Evolutionary conservation across 2,888 invertebrate genomes (phyloP).

Genomic region (Smittia sp.): DNA sequence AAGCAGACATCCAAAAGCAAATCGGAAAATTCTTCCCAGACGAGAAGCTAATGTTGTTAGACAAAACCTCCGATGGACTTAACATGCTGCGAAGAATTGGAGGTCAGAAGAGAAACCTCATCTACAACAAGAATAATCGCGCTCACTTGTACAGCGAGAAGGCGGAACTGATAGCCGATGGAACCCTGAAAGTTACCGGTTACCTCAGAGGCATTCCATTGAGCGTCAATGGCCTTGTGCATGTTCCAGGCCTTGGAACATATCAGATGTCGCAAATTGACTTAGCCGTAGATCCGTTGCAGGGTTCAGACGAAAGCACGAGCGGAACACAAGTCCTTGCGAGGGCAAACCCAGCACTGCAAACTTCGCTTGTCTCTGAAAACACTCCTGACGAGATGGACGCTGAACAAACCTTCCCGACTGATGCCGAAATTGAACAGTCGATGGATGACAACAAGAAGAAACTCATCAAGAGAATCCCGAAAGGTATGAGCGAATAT

Average conservation of each 20-base stretch:
- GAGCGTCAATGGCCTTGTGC: slow-evolving; percentile 83
- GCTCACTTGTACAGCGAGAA: slow-evolving; percentile 83
- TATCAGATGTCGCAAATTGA: slow-evolving; percentile 86
- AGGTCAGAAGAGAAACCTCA: slow-evolving; percentile 72
- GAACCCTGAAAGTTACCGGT: slow-evolving; percentile 78
- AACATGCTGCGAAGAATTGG: slow-evolving; percentile 73
- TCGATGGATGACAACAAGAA: slow-evolving; percentile 60
- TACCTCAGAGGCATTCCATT: slow-evolving; percentile 80
- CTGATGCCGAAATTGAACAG: slow-evolving; percentile 80
- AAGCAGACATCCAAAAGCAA: slow-evolving; percentile 51
- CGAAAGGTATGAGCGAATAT: slow-evolving; percentile 95
- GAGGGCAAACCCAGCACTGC: slow-evolving; percentile 64
- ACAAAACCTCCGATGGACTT: slow-evolving; percentile 71
- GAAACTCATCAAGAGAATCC: slow-evolving; percentile 75
- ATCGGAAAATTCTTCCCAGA: slow-evolving; percentile 74
- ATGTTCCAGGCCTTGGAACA: slow-evolving; percentile 89
- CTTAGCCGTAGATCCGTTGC: slow-evolving; percentile 67
- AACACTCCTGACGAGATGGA: slow-evolving; percentile 87
- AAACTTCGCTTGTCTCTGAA: slow-evolving; percentile 74
- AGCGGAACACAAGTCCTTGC: slow-evolving; percentile 48
- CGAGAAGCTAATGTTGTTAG: slow-evolving; percentile 76
- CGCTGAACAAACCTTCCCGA: slow-evolving; percentile 96
- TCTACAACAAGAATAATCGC: slow-evolving; percentile 74
- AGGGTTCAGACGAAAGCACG: slow-evolving; percentile 52
- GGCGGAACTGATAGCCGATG: slow-evolving; percentile 63